These are phyloP conservation scores for Falco concolor DNA, from an alignment of 2,797 vertebrate species.

Conservation along the genomic window DNA sequence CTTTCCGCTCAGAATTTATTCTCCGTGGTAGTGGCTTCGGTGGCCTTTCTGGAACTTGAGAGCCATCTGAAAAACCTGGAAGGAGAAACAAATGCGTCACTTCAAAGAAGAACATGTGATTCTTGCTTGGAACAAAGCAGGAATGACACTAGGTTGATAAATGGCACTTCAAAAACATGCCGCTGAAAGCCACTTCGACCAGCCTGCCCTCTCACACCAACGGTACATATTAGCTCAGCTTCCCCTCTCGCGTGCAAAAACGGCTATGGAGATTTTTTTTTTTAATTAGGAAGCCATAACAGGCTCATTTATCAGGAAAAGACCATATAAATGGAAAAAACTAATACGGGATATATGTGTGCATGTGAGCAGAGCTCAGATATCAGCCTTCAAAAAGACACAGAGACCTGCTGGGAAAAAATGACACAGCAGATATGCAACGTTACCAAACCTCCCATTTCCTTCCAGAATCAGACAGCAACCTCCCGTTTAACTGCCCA, in stretches of 20 bases:
- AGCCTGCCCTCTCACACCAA: neutral
- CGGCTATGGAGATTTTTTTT: neutral
- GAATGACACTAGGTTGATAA: neutral
- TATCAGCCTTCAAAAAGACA: neutral
- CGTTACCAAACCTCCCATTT: neutral
- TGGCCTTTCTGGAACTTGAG: constrained; percentile 89
- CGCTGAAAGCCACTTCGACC: neutral
- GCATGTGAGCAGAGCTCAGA: neutral
- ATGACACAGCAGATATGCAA: neutral
- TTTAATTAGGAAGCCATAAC: neutral
- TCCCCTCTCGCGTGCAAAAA: neutral
- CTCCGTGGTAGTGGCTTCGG: constrained; percentile 92
- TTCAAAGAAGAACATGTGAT: neutral
- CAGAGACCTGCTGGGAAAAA: neutral
- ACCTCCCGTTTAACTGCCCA: neutral
- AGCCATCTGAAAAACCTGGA: constrained; percentile 80
- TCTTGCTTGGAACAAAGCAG: neutral
- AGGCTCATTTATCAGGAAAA: neutral
- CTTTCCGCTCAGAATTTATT: constrained; percentile 90
- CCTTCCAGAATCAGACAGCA: neutral
- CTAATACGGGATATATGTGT: neutral
- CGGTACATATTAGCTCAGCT: neutral
- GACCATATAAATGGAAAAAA: neutral
- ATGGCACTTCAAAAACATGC: neutral
- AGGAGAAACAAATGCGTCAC: neutral